phyloP scores from a whole-genome alignment of 1,140 invertebrate species.

The Periplaneta americana region DNA sequence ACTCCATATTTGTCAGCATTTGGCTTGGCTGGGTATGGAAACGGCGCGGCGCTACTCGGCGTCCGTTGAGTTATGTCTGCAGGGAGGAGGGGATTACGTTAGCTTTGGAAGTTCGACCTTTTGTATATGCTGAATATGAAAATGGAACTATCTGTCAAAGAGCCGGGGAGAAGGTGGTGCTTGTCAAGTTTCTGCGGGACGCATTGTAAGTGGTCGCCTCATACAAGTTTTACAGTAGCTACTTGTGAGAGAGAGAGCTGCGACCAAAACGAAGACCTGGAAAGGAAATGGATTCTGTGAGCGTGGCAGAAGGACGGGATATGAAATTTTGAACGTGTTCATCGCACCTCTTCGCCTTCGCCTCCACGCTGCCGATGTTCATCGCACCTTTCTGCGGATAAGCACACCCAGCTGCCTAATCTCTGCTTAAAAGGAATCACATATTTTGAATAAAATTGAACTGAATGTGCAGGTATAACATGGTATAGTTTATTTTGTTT shows the following conservation, averaged over 20 bases:
- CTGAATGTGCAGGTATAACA: too few species aligned
- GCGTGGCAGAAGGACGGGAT: conserved; percentile 9
- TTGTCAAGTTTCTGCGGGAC: not conserved
- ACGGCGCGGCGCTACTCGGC: too few species aligned
- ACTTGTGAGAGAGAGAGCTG: not conserved
- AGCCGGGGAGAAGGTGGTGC: not conserved
- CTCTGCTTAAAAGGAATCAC: too few species aligned
- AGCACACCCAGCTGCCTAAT: not conserved
- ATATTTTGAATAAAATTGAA: too few species aligned
- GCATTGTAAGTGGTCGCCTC: not conserved
- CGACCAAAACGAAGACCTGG: not conserved
- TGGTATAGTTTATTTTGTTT: too few species aligned
- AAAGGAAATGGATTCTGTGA: conserved; percentile 11
- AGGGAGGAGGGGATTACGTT: not conserved
- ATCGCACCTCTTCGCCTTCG: not conserved
- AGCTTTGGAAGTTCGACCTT: not conserved
- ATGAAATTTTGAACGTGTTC: conserved; percentile 15
- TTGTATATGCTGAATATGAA: not conserved
- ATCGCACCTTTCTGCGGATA: not conserved
- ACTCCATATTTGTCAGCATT: too few species aligned
- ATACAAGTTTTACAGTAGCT: not conserved
- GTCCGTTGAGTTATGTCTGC: too few species aligned
- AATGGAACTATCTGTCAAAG: not conserved
- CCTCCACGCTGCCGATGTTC: not conserved
- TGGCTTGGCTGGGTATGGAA: too few species aligned